These are phyloP conservation scores for Temnothorax ravouxi DNA, from an alignment of 2,888 invertebrate species.

Conservation along the genomic window DNA sequence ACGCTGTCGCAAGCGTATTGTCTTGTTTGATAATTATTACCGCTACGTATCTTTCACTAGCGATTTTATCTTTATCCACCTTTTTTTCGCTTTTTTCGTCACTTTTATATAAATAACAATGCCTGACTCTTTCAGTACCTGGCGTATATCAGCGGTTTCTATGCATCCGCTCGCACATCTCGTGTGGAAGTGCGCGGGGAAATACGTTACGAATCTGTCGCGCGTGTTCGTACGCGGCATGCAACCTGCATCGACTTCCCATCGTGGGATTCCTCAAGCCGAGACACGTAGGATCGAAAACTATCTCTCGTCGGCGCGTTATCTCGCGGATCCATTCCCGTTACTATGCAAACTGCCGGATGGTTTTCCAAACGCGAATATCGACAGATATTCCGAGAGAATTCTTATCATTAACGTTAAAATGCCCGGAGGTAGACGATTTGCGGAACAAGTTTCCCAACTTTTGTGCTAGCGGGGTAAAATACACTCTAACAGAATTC, in stretches of 20 bases:
- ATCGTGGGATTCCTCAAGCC: not conserved
- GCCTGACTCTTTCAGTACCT: not conserved
- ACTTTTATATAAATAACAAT: not conserved
- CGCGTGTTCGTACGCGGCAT: not conserved
- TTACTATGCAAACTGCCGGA: conserved; percentile 28
- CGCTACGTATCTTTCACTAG: conserved; percentile 20
- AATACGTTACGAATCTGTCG: not conserved
- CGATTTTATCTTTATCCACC: not conserved
- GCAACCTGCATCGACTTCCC: conserved; percentile 19
- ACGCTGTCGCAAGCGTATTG: conserved; percentile 43
- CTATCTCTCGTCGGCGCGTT: conserved; percentile 8
- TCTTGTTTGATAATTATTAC: conserved; percentile 67
- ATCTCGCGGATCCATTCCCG: conserved; percentile 23
- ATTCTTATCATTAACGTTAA: conserved; percentile 36
- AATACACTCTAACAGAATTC: not conserved
- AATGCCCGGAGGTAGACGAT: not conserved
- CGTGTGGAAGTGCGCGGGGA: not conserved
- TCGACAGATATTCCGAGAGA: conserved; percentile 2
- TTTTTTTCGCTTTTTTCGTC: conserved; percentile 39
- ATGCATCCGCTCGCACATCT: not conserved
- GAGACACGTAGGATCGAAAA: conserved; percentile 21
- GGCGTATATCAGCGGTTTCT: not conserved
- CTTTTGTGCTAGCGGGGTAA: not conserved
- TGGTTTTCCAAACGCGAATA: conserved; percentile 8
- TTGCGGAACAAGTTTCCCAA: conserved; percentile 12